Base-by-base conservation (phyloP, 2,888 invertebrate species). In the Eucera pruinosa region DNA sequence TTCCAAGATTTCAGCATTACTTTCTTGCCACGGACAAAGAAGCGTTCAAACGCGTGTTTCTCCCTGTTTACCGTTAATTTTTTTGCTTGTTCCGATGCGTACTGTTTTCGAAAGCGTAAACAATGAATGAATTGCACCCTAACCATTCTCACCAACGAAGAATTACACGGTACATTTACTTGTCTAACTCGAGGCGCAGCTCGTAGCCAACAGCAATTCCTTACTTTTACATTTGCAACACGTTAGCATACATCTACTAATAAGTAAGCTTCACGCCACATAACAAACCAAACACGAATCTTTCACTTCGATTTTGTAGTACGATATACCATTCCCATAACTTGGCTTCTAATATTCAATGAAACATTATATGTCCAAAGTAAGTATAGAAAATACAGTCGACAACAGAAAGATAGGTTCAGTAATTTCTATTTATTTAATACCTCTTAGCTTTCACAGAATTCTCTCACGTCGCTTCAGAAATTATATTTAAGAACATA, bases 231-330 rank as follows among this genome's bases (percentile, higher is more conserved):
- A 78, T 85, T 86, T 67, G 66, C 76, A 66, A 66, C 57, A 50
- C 43, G 61, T 85, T 85, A 85, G 76, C 86, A 52, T 15, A 58
- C 33, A 20, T 25, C n/a, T 70, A 80, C 86, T 85, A 85, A 85
- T 74, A 43, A 74, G 70, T 65, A 13, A 62, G 73, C 65, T 79
- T 77, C 64, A 66, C 45, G 61, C 65, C 68, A 41, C 50, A 15
- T 55, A 60, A 30, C 66, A 54, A 41, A 43, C 55, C 30, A 43
- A 48, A 65, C 52, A 41, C 33, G 64, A 74, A 57, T 61, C 72
- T 65, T 33, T 27, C 73, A 41, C 20, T 47, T 69, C 30, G 62
- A 69, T 66, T 64, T 57, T 48, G 36, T 36, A 7, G 18, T 23
- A 20, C 20, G 15, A 41, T 20, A 30, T 2, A 4, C 23, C 20